Evolutionary conservation across 2,113 vertebrate genomes (phyloP), one percentile per base, ranked within the genome.

Genomic region (Numida meleagris): DNA sequence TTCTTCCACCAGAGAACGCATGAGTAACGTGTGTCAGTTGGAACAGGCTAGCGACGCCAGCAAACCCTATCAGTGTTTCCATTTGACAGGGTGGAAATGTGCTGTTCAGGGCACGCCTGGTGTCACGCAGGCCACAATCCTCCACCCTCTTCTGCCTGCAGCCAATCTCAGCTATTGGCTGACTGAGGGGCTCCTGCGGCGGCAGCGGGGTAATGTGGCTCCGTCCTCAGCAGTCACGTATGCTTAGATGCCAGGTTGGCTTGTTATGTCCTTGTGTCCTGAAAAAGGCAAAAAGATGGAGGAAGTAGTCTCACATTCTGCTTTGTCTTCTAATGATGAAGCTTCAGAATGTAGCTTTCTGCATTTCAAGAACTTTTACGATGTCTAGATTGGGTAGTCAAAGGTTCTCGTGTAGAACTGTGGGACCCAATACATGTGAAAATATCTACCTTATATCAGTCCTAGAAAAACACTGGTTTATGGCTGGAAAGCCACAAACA

Each of bases 1-100:
- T 86, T 88, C 51, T 94, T 95, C 87, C 91, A 65, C 72, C 67
- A 46, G 43, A 75, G 82, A 61, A 86, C 45, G 82, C 88, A 63
- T 78, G 81, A 85, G 81, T 42, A 46, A 31, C 23, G 51, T 82
- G 73, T 86, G 76, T 78, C 48, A 74, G n/a, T 59, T 70, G 77
- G 61, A 78, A 71, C 90, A 55, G 0, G 2, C 51, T 67, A 51
- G 23, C 1, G 4, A 70, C 70, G 70, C 57, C 61, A 62, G 76
- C 57, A 58, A 70, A 70, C 15, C 8, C 0, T 0, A 20, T 95
- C 77, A 57, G 33, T 40, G n/a, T 93, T 96, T 93, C 88, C 77
- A 27, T 92, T 88, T 84, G 61, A 61, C 58, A 43, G 65, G 24
- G 55, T 94, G 75, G 85, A 93, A 74, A 77, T 1, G 4, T 34